Conservation (phyloP, 1,140 invertebrate genomes). For the Gerris buenoi region DNA sequence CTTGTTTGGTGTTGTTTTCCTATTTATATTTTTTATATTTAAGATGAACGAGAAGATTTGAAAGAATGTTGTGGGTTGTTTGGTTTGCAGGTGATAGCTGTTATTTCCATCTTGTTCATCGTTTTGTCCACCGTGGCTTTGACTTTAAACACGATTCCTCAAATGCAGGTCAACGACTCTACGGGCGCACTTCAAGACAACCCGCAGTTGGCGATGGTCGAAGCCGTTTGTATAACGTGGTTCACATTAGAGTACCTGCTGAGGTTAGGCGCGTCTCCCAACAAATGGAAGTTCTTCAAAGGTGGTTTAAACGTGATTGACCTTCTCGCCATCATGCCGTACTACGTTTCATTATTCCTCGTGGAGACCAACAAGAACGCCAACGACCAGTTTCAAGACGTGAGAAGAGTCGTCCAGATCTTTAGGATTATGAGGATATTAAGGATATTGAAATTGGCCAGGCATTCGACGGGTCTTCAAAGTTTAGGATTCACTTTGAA, state of each 20-base stretch:
- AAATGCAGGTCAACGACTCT: conserved; percentile 73
- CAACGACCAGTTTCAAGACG: conserved; percentile 91
- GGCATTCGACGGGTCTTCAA: conserved; percentile 96
- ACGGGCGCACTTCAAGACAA: conserved; percentile 69
- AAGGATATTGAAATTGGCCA: conserved; percentile 93
- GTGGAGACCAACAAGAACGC: conserved; percentile 91
- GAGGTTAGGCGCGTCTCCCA: conserved; percentile 92
- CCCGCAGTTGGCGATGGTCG: conserved; percentile 85
- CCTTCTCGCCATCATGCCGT: conserved; percentile 94
- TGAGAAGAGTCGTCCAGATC: conserved; percentile 92
- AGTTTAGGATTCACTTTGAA: conserved; percentile 95
- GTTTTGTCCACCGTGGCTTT: conserved; percentile 94
- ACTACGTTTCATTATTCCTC: conserved; percentile 91
- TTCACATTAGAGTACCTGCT: conserved; percentile 97
- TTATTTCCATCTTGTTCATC: conserved; percentile 98
- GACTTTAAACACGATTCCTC: conserved; percentile 94
- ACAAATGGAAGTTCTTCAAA: conserved; percentile 99
- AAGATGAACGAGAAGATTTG: no score
- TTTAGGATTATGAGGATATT: conserved; percentile 99
- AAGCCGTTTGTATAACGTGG: conserved; percentile 99
- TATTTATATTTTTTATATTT: no score
- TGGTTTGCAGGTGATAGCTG: conserved; percentile 78
- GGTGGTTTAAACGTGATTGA: conserved; percentile 98
- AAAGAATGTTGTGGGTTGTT: neutral
- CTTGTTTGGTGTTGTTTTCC: no score